Percentiles rank a stretch among this genome's conserved stretches.
These are phyloP conservation scores for Crenichthys baileyi DNA, from an alignment of 2,797 vertebrate genomes.

Conservation along the genomic window DNA sequence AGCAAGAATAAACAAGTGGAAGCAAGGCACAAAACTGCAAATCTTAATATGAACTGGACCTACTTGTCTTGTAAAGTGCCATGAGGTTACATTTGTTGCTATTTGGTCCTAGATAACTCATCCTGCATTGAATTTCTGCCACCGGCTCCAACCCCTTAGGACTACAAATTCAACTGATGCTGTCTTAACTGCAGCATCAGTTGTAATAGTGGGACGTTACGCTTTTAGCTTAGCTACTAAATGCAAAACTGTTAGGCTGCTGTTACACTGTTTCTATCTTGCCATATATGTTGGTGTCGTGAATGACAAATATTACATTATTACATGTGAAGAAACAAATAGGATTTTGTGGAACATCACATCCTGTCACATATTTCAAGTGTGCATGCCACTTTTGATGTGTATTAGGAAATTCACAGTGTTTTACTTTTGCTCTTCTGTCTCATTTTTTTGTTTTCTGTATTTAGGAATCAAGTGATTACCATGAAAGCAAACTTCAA, in stretches of 20 bases:
- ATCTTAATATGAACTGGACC: no score
- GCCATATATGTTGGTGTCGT: not conserved
- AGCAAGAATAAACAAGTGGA: not conserved
- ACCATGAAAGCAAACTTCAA: not conserved
- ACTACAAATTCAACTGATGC: no score
- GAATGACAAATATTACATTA: not conserved
- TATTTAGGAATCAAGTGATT: not conserved
- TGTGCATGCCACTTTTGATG: not conserved
- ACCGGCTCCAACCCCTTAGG: no score
- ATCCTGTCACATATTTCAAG: not conserved
- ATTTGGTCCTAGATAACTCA: no score
- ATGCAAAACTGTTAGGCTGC: not conserved
- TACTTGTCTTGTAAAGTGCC: no score
- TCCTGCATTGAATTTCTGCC: not conserved
- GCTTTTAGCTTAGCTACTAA: no score
- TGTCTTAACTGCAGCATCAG: no score
- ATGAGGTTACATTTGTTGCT: no score
- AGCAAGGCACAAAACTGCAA: no score
- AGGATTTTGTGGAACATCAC: not conserved
- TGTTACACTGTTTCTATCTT: not conserved
- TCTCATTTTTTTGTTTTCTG: not conserved
- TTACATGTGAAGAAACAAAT: not conserved
- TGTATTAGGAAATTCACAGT: not conserved
- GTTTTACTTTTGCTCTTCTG: not conserved
- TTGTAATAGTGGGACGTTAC: no score